Conservation (phyloP, 2,888 invertebrate genomes). For the Acronicta alni region DNA sequence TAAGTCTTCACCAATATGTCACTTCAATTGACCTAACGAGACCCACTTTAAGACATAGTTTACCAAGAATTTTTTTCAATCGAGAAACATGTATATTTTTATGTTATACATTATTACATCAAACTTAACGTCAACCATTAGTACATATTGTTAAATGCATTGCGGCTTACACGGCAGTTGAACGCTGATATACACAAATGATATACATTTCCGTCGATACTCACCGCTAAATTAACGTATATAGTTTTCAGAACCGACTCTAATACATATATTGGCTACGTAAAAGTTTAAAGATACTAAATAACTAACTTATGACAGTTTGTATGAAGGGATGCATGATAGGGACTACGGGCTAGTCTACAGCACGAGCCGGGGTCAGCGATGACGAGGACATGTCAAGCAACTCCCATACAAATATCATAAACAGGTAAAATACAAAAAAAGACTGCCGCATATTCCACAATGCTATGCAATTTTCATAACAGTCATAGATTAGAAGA, state of each 20-base stretch:
- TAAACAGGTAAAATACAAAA: conserved; percentile 61
- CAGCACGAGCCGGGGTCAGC: conserved; percentile 70
- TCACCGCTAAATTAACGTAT: conserved; percentile 26
- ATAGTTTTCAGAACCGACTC: conserved; percentile 22
- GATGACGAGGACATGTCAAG: conserved; percentile 73
- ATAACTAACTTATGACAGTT: conserved; percentile 62
- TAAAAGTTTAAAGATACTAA: conserved; percentile 41
- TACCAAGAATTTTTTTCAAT: conserved; percentile 55
- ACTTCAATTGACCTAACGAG: conserved; percentile 73
- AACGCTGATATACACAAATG: conserved; percentile 53
- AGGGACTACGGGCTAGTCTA: conserved; percentile 80
- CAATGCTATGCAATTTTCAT: conserved; percentile 86
- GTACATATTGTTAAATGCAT: conserved; percentile 83
- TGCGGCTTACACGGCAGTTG: conserved; percentile 84
- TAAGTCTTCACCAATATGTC: conserved; percentile 72
- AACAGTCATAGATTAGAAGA: conserved; percentile 80
- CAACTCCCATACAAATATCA: conserved; percentile 72
- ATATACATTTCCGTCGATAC: conserved; percentile 29
- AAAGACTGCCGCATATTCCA: conserved; percentile 87
- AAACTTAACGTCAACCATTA: conserved; percentile 79
- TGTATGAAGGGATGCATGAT: conserved; percentile 78
- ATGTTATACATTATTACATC: conserved; percentile 50
- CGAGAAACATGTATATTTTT: conserved; percentile 50
- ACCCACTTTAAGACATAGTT: conserved; percentile 57
- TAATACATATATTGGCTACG: conserved; percentile 34